Percentiles rank a stretch among this genome's conserved stretches.
Conservation (phyloP, 2,888 invertebrate species). For the Cynaeus angustus region DNA sequence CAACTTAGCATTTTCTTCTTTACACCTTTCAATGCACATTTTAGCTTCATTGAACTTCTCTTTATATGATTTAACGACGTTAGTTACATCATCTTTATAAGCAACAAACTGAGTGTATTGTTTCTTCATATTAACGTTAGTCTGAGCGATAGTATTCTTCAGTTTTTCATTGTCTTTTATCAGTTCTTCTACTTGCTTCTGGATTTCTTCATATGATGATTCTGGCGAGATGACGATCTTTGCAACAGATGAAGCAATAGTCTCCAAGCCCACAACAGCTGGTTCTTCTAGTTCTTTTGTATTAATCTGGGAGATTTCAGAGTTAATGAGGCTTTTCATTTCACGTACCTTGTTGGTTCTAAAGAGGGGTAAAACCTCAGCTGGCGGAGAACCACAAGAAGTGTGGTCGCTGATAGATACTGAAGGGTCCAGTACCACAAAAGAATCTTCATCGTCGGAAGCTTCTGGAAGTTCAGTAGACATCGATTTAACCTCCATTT, state of each 20-base stretch:
- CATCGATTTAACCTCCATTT: constrained; percentile 3
- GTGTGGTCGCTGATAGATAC: neutral
- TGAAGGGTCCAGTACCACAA: constrained; percentile 30
- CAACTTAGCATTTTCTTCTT: constrained; percentile 60
- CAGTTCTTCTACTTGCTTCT: constrained; percentile 62
- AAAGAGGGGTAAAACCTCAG: constrained; percentile 22
- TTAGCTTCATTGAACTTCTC: constrained; percentile 80
- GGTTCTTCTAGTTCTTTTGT: constrained; percentile 8
- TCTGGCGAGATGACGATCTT: constrained; percentile 76
- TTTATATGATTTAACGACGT: constrained; percentile 77
- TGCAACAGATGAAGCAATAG: constrained; percentile 13
- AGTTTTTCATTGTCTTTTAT: constrained; percentile 63
- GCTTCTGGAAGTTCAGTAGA: constrained; percentile 9
- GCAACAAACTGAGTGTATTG: constrained; percentile 77
- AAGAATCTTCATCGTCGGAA: constrained; percentile 44
- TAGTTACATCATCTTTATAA: constrained; percentile 80
- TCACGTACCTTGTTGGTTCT: constrained; percentile 20
- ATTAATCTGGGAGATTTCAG: constrained; percentile 24
- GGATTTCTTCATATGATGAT: constrained; percentile 83
- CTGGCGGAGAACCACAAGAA: neutral
- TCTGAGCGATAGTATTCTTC: constrained; percentile 76
- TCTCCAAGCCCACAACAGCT: neutral
- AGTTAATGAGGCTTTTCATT: constrained; percentile 24
- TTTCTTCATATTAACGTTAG: constrained; percentile 80
- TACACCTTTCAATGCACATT: constrained; percentile 73